These are phyloP conservation scores for Penaeus vannamei DNA, from an alignment of 1,140 invertebrate species.

Conservation along the genomic window DNA sequence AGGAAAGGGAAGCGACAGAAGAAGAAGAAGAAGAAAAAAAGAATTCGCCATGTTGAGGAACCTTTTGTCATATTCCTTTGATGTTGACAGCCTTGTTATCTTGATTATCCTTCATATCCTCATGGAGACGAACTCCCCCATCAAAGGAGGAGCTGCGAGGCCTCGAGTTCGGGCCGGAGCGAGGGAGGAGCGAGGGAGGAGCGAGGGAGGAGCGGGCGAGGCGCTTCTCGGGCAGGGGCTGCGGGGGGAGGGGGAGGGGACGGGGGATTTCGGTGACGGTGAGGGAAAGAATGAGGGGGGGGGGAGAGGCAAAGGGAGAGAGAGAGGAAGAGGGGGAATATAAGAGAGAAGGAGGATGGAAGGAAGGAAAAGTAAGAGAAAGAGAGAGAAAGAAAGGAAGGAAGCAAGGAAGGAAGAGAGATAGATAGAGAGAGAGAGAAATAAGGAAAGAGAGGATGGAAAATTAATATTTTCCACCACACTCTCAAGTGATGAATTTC, in stretches of 20 bases:
- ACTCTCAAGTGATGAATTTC: too few relatives aligned
- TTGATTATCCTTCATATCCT: too few relatives aligned
- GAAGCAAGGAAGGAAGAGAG: background rate
- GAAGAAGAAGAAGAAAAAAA: background rate
- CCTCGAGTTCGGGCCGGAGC: too few relatives aligned
- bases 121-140: too few relatives aligned
- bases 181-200: background rate
- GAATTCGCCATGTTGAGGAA: background rate
- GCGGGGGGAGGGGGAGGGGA: too few relatives aligned
- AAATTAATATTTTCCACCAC: too few relatives aligned
- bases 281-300: background rate
- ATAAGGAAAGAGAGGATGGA: too few relatives aligned
- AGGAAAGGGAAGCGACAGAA: background rate
- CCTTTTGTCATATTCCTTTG: too few relatives aligned
- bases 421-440: too few relatives aligned
- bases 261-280: background rate
- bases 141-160: too few relatives aligned
- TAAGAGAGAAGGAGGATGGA: background rate
- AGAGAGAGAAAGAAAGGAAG: slow-evolving; percentile 21
- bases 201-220: background rate
- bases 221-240: background rate
- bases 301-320: background rate
- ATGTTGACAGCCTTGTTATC: too few relatives aligned
- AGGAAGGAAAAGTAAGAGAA: background rate
- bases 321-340: background rate